Base-by-base conservation (phyloP, 2,113 vertebrate genomes). In the Podiceps cristatus region DNA sequence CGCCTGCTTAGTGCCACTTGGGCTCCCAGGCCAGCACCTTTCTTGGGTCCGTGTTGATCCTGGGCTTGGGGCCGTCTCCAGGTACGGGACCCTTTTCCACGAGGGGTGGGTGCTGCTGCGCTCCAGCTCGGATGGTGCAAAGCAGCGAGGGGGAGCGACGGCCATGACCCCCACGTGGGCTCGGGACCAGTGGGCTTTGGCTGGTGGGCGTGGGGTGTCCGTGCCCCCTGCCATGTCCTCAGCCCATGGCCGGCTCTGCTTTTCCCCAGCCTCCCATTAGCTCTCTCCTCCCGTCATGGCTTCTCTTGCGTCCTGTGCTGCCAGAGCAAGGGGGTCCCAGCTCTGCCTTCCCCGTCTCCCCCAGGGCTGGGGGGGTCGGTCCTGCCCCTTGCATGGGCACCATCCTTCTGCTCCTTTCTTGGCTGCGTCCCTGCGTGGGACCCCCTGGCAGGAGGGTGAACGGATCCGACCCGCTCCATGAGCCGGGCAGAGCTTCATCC, bases 311-410 rank as follows among this genome's bases (percentile, higher is more conserved):
- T 31, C 49, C 53, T 0, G 18, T 3, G 15, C 59, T 44, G 27
- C 83, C 0, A 0, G 37, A 72, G 72, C 47, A 11, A 29, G 29
- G 71, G 55, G 24, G 7, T 49, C 47, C 52, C 52, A 62, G 22
- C 58, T 82, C 77, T 66, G 64, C 68, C 52, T 24, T 52, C 22
- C 1, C 59, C 2, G 0, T 23, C 24, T 22, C 8, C 56, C 25
- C 17, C 47, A 22, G 44, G 19, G 23, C 6, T 2, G 0, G 49
- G 14, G 28, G 22, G 13, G 3, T 22, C 5, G 0, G 9, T 73
- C 50, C 45, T 91, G 59, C 14, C 35, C 35, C 13, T 47, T 17
- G 5, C 11, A 2, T 2, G 28, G 60, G 33, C 37, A 24, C 22
- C 16, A 22, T 14, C 76, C 22, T 44, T 27, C 33, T 24, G 14